Conservation (phyloP, 2,888 invertebrate genomes). For the Meiosimyza platycephala region DNA sequence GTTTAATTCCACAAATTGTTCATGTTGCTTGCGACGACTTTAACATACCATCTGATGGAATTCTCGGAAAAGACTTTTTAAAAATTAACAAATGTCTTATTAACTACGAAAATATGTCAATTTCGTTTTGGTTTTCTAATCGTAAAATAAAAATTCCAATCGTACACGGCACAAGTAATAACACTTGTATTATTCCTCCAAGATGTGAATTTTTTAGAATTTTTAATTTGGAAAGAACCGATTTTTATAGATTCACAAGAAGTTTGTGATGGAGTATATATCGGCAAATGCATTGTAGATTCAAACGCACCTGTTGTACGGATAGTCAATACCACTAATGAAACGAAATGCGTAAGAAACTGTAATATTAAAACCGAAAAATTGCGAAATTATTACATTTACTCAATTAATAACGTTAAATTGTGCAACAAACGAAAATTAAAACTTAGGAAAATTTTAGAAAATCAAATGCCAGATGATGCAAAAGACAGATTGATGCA, state of each 20-base stretch:
- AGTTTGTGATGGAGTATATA: conserved; percentile 22
- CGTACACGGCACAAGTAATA: conserved; percentile 16
- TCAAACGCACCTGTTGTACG: not conserved
- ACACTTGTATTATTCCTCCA: conserved; percentile 31
- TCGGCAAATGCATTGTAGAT: conserved; percentile 14
- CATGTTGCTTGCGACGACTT: conserved; percentile 30
- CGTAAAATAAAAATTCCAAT: conserved; percentile 29
- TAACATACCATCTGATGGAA: conserved; percentile 33
- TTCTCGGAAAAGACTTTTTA: conserved; percentile 36
- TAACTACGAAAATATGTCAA: conserved; percentile 22
- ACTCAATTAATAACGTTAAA: too few species aligned
- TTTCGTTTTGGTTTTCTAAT: conserved; percentile 17
- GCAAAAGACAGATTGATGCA: too few species aligned
- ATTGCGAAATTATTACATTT: too few species aligned
- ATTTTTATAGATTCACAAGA: conserved; percentile 31
- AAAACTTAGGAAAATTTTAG: too few species aligned
- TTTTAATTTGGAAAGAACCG: conserved; percentile 23
- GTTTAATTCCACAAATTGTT: conserved; percentile 20
- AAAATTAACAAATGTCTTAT: conserved; percentile 29
- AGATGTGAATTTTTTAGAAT: conserved; percentile 30
- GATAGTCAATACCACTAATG: not conserved
- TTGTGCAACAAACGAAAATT: too few species aligned
- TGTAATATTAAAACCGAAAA: too few species aligned
- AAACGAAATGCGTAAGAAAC: not conserved
- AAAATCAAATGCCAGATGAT: too few species aligned